phyloP scores from a whole-genome alignment of 2,888 invertebrate genomes.

The Cephus pulcher region DNA sequence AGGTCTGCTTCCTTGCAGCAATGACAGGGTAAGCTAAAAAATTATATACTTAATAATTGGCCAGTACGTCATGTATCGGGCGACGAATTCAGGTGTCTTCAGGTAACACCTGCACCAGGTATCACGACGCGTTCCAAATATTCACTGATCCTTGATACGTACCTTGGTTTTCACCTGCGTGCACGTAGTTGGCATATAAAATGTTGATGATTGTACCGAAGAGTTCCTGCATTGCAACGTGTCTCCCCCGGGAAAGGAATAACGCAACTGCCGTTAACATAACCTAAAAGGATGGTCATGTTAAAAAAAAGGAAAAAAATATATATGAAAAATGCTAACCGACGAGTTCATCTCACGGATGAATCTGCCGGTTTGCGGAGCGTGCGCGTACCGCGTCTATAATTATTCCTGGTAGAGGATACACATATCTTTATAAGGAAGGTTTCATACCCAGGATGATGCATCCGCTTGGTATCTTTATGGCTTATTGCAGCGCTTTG shows the following conservation, averaged over 20 bases:
- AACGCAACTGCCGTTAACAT: background rate
- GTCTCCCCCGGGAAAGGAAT: background rate
- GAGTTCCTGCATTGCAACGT: background rate
- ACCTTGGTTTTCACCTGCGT: background rate
- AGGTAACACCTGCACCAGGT: background rate
- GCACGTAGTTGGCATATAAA: background rate
- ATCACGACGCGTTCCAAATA: background rate
- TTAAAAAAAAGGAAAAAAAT: constrained; percentile 16
- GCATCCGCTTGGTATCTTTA: constrained; percentile 58
- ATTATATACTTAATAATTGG: background rate
- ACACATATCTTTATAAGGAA: constrained; percentile 42
- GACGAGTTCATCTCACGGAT: constrained; percentile 34
- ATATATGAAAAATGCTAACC: constrained; percentile 20
- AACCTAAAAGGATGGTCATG: background rate
- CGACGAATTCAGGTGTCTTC: background rate
- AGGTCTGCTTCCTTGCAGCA: background rate
- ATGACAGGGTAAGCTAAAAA: background rate
- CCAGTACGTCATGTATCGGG: background rate
- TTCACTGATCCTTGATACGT: background rate
- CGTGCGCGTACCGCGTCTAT: constrained; percentile 38
- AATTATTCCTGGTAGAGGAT: constrained; percentile 47
- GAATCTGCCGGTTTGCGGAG: constrained; percentile 35
- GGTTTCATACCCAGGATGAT: constrained; percentile 36
- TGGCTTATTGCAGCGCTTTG: constrained; percentile 61
- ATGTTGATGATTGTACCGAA: background rate